Percentiles rank a stretch among this genome's conserved stretches.
These are phyloP conservation scores for Cosmopolites sordidus DNA, from an alignment of 2,888 invertebrate genomes.

Conservation along the genomic window DNA sequence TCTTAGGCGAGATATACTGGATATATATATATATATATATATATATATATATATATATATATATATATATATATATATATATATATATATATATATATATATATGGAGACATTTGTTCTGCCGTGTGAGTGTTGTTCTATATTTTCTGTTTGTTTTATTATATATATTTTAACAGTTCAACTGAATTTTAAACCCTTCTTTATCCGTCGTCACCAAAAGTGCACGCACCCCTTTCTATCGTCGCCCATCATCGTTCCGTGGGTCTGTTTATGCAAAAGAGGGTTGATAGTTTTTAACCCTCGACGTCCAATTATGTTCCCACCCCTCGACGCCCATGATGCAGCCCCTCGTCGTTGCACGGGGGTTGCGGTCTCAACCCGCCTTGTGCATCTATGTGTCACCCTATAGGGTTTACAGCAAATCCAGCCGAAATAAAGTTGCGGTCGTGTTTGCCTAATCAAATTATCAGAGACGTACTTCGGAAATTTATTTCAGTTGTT, in stretches of 20 bases:
- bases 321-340: slow-evolving; percentile 33
- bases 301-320: slow-evolving; percentile 39
- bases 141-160: too few relatives aligned
- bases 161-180: too few relatives aligned
- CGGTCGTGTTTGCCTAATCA: slow-evolving; percentile 13
- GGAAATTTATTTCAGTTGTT: too few relatives aligned
- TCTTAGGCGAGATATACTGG: too few relatives aligned
- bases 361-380: slow-evolving; percentile 33
- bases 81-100: too few relatives aligned
- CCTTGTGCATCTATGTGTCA: slow-evolving; percentile 35
- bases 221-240: neutral
- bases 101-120: too few relatives aligned
- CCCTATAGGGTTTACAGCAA: slow-evolving; percentile 26
- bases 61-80: too few relatives aligned
- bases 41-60: too few relatives aligned
- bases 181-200: too few relatives aligned
- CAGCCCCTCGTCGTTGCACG: slow-evolving; percentile 29
- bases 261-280: slow-evolving; percentile 30
- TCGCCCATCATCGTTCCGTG: neutral
- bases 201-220: too few relatives aligned
- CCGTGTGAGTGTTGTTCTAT: too few relatives aligned
- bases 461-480: slow-evolving; percentile 9
- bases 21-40: too few relatives aligned
- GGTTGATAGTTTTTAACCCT: slow-evolving; percentile 32
- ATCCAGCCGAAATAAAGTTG: slow-evolving; percentile 16